A percentile compares a stretch with the other conserved stretches of the same genome.
These are phyloP conservation scores for Didymodactylos carnosus DNA, from an alignment of 2,888 invertebrate genomes.

Conservation along the genomic window DNA sequence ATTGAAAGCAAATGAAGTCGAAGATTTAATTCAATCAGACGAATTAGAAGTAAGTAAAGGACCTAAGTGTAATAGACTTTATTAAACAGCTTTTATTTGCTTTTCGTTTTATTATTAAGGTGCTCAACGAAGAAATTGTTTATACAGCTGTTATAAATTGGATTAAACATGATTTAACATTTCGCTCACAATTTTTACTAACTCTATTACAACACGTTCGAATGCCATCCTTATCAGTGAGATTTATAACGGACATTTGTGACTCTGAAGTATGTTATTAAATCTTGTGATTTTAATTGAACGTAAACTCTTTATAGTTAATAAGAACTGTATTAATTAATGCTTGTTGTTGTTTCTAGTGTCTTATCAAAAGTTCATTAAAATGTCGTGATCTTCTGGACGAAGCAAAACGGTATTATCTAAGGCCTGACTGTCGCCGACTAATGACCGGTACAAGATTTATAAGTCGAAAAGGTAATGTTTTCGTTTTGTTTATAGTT, in stretches of 20 bases:
- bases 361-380: slow-evolving; percentile 23
- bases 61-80: neutral
- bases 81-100: neutral
- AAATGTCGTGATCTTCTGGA: slow-evolving; percentile 29
- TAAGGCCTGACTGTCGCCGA: slow-evolving; percentile 28
- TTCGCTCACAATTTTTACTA: slow-evolving; percentile 21
- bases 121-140: slow-evolving; percentile 29
- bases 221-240: slow-evolving; percentile 25
- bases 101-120: slow-evolving; percentile 19
- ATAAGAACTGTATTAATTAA: neutral
- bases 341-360: slow-evolving; percentile 17
- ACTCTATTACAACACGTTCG: slow-evolving; percentile 24
- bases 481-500: too few species aligned
- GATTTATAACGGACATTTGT: slow-evolving; percentile 29
- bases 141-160: slow-evolving; percentile 28
- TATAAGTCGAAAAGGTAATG: slow-evolving; percentile 18
- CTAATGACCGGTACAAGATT: slow-evolving; percentile 24
- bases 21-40: slow-evolving; percentile 25
- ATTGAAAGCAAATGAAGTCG: slow-evolving; percentile 24
- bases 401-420: slow-evolving; percentile 30
- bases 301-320: too few species aligned
- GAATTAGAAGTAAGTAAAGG: slow-evolving; percentile 25
- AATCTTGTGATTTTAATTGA: neutral
- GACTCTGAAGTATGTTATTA: slow-evolving; percentile 24
- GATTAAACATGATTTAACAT: slow-evolving; percentile 23